Evolutionary conservation across 1,140 invertebrate species (phyloP).

Genomic region (Anoplolepis gracilipes): DNA sequence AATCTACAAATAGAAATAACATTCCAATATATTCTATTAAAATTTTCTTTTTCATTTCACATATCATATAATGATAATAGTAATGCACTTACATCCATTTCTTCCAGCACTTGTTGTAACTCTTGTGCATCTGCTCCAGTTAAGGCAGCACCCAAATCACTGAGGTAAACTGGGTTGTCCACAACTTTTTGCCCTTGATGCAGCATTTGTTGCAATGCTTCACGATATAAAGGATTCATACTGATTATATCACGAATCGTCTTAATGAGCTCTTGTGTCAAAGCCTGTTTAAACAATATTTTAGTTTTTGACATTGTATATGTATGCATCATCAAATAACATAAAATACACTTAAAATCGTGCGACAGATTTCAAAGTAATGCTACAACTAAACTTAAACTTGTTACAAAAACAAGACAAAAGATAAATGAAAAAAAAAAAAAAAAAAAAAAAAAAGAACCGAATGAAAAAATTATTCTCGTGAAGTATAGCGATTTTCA

Average conservation of each 20-base stretch:
- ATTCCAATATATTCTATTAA: background rate
- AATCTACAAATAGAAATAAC: slow-evolving; percentile 89
- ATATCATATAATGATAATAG: background rate
- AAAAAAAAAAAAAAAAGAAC: too few species aligned
- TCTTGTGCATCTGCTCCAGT: slow-evolving; percentile 97
- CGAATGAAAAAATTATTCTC: too few species aligned
- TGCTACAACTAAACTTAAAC: too few species aligned
- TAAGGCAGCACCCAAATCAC: slow-evolving; percentile 97
- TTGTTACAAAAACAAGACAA: too few species aligned
- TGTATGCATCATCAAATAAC: background rate
- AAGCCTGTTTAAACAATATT: slow-evolving; percentile 87
- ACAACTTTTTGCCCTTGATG: slow-evolving; percentile 97
- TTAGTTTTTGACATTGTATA: background rate
- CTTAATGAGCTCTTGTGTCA: slow-evolving; percentile 99
- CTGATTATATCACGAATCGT: slow-evolving; percentile 98
- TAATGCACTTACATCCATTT: slow-evolving; percentile 93
- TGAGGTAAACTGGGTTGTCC: slow-evolving; percentile 99
- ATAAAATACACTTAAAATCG: background rate
- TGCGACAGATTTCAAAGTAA: background rate
- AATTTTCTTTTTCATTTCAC: too few species aligned
- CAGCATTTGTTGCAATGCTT: slow-evolving; percentile 96
- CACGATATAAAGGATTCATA: slow-evolving; percentile 97
- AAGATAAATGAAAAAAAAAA: background rate
- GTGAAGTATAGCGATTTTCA: background rate
- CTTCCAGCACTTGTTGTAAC: slow-evolving; percentile 97